phyloP scores from a whole-genome alignment of 2,797 vertebrate genomes.

The Peromyscus nudipes region DNA sequence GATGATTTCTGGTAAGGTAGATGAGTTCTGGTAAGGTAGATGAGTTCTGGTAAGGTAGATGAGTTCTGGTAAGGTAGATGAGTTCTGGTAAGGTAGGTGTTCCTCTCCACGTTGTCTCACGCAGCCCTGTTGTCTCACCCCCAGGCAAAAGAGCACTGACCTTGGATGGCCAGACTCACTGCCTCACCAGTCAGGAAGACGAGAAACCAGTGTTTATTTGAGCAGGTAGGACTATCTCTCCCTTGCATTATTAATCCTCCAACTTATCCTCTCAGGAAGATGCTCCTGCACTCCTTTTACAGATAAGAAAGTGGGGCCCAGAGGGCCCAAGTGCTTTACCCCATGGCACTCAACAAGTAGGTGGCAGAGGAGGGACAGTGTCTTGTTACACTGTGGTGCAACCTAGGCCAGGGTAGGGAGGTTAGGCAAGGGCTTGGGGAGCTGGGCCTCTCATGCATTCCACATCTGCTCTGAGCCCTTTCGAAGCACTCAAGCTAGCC shows the following conservation, averaged over 20 bases:
- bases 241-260: not conserved
- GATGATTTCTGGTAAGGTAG: too few species aligned
- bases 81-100: too few species aligned
- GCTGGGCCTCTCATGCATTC: not conserved
- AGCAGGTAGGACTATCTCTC: not conserved
- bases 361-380: not conserved
- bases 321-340: not conserved
- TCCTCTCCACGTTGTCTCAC: not conserved
- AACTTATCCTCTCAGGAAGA: not conserved
- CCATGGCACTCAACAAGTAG: not conserved
- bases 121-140: not conserved
- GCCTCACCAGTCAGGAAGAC: not conserved
- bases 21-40: not conserved
- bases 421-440: not conserved
- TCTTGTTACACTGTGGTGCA: not conserved
- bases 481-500: not conserved
- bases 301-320: not conserved
- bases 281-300: slow-evolving; percentile 10
- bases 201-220: slow-evolving; percentile 2
- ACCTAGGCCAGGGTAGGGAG: not conserved
- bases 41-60: too few species aligned
- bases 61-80: not conserved
- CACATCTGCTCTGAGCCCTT: not conserved
- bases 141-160: not conserved
- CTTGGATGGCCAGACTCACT: not conserved